A percentile compares a stretch with the other conserved stretches of the same genome.
Evolutionary conservation across 2,797 vertebrate species (phyloP).

Genomic region (Microctenopoma steveboyesi): DNA sequence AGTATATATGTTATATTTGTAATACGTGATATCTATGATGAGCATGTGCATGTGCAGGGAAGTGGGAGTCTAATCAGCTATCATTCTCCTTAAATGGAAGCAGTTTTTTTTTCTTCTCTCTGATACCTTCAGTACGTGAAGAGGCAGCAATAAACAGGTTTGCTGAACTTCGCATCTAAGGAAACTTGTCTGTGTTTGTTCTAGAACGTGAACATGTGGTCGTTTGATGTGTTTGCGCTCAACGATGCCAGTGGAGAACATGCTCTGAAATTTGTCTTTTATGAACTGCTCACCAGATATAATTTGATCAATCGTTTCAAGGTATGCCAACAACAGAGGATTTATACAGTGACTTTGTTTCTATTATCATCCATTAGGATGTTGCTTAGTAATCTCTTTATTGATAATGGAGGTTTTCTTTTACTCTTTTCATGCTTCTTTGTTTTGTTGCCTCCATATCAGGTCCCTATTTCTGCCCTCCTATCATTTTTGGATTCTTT

Average conservation of each 20-base stretch:
- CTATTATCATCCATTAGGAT: too few relatives aligned
- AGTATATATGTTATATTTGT: not conserved
- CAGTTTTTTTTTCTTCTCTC: not conserved
- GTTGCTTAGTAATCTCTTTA: too few relatives aligned
- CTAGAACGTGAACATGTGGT: conserved; percentile 93
- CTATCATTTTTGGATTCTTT: conserved; percentile 93
- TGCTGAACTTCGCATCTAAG: not conserved
- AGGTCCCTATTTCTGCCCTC: conserved; percentile 94
- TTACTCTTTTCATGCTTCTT: not conserved
- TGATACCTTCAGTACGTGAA: not conserved
- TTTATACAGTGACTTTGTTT: too few relatives aligned
- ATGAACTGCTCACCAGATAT: conserved; percentile 95
- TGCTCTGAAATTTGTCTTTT: conserved; percentile 95
- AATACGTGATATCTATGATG: too few relatives aligned
- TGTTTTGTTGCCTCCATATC: conserved; percentile 49
- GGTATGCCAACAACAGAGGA: conserved; percentile 75
- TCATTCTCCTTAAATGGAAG: not conserved
- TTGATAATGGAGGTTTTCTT: too few relatives aligned
- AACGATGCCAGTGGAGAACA: conserved; percentile 94
- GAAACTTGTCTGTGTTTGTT: conserved; percentile 39
- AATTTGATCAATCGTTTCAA: conserved; percentile 96
- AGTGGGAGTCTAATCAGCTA: not conserved
- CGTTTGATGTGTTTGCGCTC: conserved; percentile 95
- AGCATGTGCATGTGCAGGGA: not conserved
- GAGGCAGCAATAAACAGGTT: not conserved